A percentile compares a stretch with the other conserved stretches of the same genome.
phyloP scores from a whole-genome alignment of 2,888 invertebrate species.

The Sesamia inferens region DNA sequence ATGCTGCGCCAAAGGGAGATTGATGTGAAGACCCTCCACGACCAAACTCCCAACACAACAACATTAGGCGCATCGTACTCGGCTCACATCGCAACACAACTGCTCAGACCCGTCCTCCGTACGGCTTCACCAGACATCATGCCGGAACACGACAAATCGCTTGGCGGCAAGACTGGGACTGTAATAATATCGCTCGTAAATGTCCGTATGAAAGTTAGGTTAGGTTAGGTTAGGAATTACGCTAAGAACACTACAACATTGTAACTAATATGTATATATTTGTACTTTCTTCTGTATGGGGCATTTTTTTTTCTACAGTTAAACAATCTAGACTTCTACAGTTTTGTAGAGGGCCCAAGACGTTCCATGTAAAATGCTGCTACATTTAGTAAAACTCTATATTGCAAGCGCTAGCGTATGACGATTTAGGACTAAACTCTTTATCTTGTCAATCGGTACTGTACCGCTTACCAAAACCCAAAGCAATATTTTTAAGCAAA shows the following conservation, averaged over 20 bases:
- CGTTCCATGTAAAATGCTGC: background rate
- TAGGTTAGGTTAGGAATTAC: no score
- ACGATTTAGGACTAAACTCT: background rate
- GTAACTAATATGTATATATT: background rate
- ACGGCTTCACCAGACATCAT: no score
- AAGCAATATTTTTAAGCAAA: background rate
- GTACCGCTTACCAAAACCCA: background rate
- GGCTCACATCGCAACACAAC: no score
- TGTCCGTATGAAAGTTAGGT: background rate
- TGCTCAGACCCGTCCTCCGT: no score
- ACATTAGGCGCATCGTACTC: no score
- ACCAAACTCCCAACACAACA: no score
- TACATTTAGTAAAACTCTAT: background rate
- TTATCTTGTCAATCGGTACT: background rate
- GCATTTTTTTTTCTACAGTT: background rate
- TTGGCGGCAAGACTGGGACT: no score
- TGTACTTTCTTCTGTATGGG: background rate
- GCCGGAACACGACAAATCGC: no score
- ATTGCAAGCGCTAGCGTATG: background rate
- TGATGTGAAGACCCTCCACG: no score
- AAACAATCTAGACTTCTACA: background rate
- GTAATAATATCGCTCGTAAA: background rate
- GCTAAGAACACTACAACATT: background rate
- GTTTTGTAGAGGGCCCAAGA: background rate
- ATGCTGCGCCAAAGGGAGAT: no score